Percentiles rank a stretch among this genome's conserved stretches.
Evolutionary conservation across 2,113 vertebrate genomes (phyloP).

Genomic region (Gulo gulo): DNA sequence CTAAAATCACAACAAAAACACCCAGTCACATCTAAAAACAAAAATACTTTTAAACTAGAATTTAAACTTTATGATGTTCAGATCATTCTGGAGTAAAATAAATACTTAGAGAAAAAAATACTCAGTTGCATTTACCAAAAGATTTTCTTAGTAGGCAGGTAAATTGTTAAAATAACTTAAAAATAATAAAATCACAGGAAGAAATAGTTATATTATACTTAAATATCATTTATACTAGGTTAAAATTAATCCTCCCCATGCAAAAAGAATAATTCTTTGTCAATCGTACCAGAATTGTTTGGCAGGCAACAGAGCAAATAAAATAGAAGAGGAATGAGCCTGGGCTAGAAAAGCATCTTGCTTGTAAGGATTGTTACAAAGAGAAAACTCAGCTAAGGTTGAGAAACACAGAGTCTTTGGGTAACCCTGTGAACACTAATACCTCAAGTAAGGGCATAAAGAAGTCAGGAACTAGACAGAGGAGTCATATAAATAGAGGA

Average conservation of each 20-base stretch:
- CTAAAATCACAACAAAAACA: background rate
- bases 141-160: background rate
- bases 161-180: background rate
- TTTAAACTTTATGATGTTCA: background rate
- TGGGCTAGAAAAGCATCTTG: background rate
- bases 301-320: background rate
- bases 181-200: background rate
- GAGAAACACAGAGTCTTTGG: background rate
- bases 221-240: background rate
- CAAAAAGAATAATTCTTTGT: background rate
- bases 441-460: background rate
- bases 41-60: constrained; percentile 53
- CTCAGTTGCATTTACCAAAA: background rate
- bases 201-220: background rate
- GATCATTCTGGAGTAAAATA: constrained; percentile 4
- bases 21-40: constrained; percentile 19
- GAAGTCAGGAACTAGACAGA: background rate
- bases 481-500: background rate
- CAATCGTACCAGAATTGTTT: background rate
- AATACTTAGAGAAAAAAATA: constrained; percentile 31
- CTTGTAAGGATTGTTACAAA: background rate
- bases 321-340: background rate
- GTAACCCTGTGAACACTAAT: background rate
- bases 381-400: background rate
- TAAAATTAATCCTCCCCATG: background rate